Evolutionary conservation across 2,888 invertebrate species (phyloP), one percentile per base, ranked within the genome.

Genomic region (Calameuta pallipes): DNA sequence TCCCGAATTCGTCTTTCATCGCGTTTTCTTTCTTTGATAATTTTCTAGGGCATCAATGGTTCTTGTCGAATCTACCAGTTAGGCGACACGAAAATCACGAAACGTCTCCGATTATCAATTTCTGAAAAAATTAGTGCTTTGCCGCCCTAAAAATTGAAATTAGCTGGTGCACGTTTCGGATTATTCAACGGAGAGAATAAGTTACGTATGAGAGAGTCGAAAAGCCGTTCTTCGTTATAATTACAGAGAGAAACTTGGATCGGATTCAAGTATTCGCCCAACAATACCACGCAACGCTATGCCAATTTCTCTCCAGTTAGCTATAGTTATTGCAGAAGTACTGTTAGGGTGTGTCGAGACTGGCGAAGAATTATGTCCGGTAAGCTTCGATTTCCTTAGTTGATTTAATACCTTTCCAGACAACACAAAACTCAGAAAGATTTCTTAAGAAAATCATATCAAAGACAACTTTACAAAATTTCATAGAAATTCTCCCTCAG

Each of bases 191-290:
- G 23, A 56, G 56, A 23, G 23, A 56, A 23, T 56, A 56, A 56
- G 1, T 56, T 56, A 15, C 9, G 56, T 23, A 56, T 9, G 56
- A 56, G 56, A 56, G 56, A 56, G 23, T 56, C 23, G 1, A 23
- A 56, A 23, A 56, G 56, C 56, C 41, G 41, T 41, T 41, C 23
- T 23, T 56, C 56, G 56, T 9, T 23, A 56, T 56, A 56, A 56
- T 56, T 56, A 23, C 56, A 56, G 56, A 56, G 56, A 41, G 41
- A 56, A 56, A 73, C 78, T 78, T 78, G 78, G 78, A 78, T 68
- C 73, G 36, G n/a, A 68, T 78, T 78, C 78, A 78, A 78, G 73
- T 75, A 78, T 78, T 78, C 36, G 76, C 76, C 76, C 75, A 78
- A 78, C 78, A 78, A 78, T 78, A 73, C 78, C 76, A 56, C 9